Evolutionary conservation across 1,140 invertebrate species (phyloP), one percentile per base, ranked within the genome.

Genomic region (Drosophila busckii): DNA sequence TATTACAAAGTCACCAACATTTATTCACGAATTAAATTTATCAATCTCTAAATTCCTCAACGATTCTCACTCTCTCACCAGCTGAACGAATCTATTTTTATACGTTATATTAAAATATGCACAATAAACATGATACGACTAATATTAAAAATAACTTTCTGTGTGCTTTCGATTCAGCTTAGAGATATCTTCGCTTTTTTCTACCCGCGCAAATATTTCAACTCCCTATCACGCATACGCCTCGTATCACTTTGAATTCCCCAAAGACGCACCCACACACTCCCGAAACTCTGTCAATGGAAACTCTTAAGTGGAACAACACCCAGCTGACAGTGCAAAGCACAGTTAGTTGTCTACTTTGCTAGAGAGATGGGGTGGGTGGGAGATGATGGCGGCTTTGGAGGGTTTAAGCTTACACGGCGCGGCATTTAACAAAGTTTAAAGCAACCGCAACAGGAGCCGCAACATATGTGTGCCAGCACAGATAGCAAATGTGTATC

Each of bases 391-490:
- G 23, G 28, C 10, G 40, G 38, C 40, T 42, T 45, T 48, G 13
- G 31, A 26, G 35, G 58, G 45, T 48, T 45, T 61, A 56, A 56
- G 44, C 56, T 31, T 20, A 69, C 59, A 62, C 46, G 37, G 45
- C n/a, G 59, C 34, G 54, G 65, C 32, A 44, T 60, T 70, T 70
- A 70, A 64, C 59, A 60, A 64, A 70, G 59, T 70, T 70, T 37
- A 59, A 70, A 44, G 66, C 59, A 70, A 41, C 67, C 67, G 23
- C 66, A 48, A 37, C 32, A 54, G 35, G 46, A 68, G 44, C 25
- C 19, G 45, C 52, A 69, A 26, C 67, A 70, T 70, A 64, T 70
- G 59, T 59, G 45, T 45, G 23, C 10, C 7, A 15, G 12, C 19
- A 26, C 37, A 40, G n/a, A 23, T 9, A 23, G 13, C 9, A 20